phyloP scores from a whole-genome alignment of 2,888 invertebrate species.

The Ferdinandea cuprea region DNA sequence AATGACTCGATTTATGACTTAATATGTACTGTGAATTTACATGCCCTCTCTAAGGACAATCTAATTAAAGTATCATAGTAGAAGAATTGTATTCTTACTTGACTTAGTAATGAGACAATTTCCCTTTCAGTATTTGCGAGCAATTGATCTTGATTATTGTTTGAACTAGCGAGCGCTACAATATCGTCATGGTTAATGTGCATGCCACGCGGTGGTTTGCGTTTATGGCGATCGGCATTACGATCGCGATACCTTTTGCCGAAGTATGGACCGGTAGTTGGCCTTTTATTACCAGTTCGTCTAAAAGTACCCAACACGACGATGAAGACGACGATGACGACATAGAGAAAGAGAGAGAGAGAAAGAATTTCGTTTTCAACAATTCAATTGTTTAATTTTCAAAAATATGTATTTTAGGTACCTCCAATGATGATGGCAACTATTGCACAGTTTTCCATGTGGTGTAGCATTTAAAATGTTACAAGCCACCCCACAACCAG shows the following conservation, averaged over 20 bases:
- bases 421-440: slow-evolving; percentile 94
- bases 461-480: slow-evolving; percentile 89
- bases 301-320: slow-evolving; percentile 82
- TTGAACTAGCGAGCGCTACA: slow-evolving; percentile 90
- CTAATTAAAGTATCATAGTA: slow-evolving; percentile 55
- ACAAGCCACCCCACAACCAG: slow-evolving; percentile 89
- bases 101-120: slow-evolving; percentile 96
- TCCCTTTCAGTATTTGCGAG: slow-evolving; percentile 96
- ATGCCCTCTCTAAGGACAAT: slow-evolving; percentile 57
- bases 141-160: slow-evolving; percentile 87
- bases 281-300: slow-evolving; percentile 91
- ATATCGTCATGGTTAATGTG: slow-evolving; percentile 99
- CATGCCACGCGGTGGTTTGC: slow-evolving; percentile 97
- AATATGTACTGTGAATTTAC: slow-evolving; percentile 51
- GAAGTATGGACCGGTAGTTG: slow-evolving; percentile 87
- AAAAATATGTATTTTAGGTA: slow-evolving; percentile 81
- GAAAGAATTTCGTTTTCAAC: slow-evolving; percentile 59
- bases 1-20: slow-evolving; percentile 58
- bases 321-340: slow-evolving; percentile 29
- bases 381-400: slow-evolving; percentile 42
- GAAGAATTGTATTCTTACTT: slow-evolving; percentile 88
- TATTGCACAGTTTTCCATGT: slow-evolving; percentile 91
- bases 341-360: slow-evolving; percentile 49
- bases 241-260: slow-evolving; percentile 81
- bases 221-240: slow-evolving; percentile 85